phyloP scores from a whole-genome alignment of 1,140 invertebrate genomes.

The Lanistes nyassanus region DNA sequence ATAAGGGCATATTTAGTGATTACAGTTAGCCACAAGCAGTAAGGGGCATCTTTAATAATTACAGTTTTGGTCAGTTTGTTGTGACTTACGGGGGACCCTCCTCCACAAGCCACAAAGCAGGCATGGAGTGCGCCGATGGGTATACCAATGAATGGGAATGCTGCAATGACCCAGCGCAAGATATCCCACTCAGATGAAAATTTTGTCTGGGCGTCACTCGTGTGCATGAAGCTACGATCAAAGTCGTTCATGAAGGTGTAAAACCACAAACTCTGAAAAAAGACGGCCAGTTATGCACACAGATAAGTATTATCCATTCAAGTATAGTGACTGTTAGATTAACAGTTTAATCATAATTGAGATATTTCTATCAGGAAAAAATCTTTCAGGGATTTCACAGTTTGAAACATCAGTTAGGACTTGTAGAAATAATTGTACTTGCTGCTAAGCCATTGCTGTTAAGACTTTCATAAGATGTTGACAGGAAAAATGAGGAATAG shows the following conservation, averaged over 20 bases:
- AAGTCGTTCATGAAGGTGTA: constrained; percentile 36
- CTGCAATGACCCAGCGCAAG: constrained; percentile 47
- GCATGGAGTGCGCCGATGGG: constrained; percentile 45
- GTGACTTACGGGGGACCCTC: constrained; percentile 10
- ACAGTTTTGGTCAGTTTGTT: not conserved
- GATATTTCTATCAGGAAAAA: too few relatives aligned
- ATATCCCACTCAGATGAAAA: constrained; percentile 40
- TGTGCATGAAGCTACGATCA: constrained; percentile 26
- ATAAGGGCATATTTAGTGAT: too few relatives aligned
- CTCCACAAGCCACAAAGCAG: constrained; percentile 36
- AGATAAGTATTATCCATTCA: not conserved
- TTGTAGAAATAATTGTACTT: too few relatives aligned
- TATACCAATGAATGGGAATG: constrained; percentile 46
- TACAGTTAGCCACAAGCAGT: too few relatives aligned
- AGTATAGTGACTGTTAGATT: too few relatives aligned
- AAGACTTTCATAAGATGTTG: too few relatives aligned
- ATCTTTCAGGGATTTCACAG: too few relatives aligned
- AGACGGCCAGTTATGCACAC: not conserved
- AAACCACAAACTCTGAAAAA: constrained; percentile 41
- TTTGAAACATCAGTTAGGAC: too few relatives aligned
- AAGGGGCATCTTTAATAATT: too few relatives aligned
- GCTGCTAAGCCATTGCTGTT: too few relatives aligned
- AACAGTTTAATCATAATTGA: too few relatives aligned
- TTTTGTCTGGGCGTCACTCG: not conserved
- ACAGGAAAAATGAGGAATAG: too few relatives aligned